Evolutionary conservation across 2,797 vertebrate genomes (phyloP).

Genomic region (Pachyuromys duprasi): DNA sequence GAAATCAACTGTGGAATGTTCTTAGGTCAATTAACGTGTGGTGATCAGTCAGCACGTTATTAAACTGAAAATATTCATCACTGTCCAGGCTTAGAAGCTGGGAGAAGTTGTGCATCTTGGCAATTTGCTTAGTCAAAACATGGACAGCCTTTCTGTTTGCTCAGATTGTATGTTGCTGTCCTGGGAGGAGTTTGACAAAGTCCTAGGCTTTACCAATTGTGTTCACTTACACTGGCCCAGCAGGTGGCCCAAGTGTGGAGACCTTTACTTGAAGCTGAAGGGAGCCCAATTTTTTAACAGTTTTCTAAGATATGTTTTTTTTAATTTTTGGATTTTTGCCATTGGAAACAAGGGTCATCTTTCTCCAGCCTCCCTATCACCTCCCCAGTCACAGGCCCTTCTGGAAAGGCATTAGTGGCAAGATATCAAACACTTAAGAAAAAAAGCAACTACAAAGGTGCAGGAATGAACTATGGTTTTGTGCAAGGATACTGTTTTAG

Average conservation of each 20-base stretch:
- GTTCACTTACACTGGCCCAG: constrained; percentile 56
- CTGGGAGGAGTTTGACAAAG: constrained; percentile 77
- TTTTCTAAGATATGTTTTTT: constrained; percentile 71
- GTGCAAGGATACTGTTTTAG: background rate
- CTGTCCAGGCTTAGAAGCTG: constrained; percentile 61
- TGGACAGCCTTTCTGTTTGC: constrained; percentile 68
- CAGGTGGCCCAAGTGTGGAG: constrained; percentile 64
- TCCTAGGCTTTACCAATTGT: constrained; percentile 67
- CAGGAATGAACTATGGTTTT: constrained; percentile 61
- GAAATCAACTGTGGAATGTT: constrained; percentile 52
- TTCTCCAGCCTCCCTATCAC: constrained; percentile 24
- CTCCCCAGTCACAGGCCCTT: constrained; percentile 61
- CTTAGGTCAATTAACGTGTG: constrained; percentile 69
- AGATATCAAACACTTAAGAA: constrained; percentile 71
- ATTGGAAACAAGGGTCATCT: constrained; percentile 71
- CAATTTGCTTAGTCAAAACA: constrained; percentile 61
- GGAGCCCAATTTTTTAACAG: constrained; percentile 56
- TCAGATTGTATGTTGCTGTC: constrained; percentile 78
- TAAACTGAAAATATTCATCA: constrained; percentile 76
- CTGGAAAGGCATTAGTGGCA: constrained; percentile 73
- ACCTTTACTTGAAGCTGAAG: constrained; percentile 63
- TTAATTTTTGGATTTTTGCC: constrained; percentile 73
- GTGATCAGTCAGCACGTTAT: constrained; percentile 77
- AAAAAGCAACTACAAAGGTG: constrained; percentile 11
- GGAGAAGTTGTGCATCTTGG: constrained; percentile 66